Conservation (phyloP, 2,113 vertebrate species). For the Ursus arctos region DNA sequence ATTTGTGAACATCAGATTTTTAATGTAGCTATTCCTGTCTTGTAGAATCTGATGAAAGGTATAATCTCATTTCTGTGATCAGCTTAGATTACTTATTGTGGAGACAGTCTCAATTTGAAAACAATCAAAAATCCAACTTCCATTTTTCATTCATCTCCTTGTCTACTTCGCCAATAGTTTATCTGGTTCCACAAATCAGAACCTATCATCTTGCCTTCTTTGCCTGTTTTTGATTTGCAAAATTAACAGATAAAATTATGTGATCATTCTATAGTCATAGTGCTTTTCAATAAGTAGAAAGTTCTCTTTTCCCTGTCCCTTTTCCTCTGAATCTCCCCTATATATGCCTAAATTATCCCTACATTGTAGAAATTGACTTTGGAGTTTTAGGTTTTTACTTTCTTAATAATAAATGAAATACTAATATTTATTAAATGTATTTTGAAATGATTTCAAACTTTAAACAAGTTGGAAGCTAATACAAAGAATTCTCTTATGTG, state of each 20-base stretch:
- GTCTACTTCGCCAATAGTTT: not conserved
- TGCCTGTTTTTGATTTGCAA: not conserved
- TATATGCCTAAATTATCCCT: not conserved
- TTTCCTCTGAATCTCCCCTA: conserved; percentile 9
- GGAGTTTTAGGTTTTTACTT: not conserved
- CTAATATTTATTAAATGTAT: not conserved
- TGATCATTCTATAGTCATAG: not conserved
- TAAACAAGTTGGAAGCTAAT: not conserved
- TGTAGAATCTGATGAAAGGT: not conserved
- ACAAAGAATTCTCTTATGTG: not conserved
- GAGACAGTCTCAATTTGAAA: not conserved
- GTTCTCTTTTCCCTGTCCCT: not conserved
- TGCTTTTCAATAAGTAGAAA: conserved; percentile 12
- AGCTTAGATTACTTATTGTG: not conserved
- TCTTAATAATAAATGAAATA: conserved; percentile 9
- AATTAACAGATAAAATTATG: not conserved
- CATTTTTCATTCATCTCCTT: not conserved
- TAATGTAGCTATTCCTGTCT: not conserved
- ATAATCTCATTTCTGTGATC: not conserved
- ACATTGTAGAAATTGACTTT: not conserved
- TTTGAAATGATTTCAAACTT: conserved; percentile 48
- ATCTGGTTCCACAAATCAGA: not conserved
- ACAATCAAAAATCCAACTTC: conserved; percentile 22
- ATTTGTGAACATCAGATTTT: conserved; percentile 10
- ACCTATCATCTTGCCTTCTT: not conserved